Conservation (phyloP, 23 tunicate species). For the Clavelina lepadiformis region DNA sequence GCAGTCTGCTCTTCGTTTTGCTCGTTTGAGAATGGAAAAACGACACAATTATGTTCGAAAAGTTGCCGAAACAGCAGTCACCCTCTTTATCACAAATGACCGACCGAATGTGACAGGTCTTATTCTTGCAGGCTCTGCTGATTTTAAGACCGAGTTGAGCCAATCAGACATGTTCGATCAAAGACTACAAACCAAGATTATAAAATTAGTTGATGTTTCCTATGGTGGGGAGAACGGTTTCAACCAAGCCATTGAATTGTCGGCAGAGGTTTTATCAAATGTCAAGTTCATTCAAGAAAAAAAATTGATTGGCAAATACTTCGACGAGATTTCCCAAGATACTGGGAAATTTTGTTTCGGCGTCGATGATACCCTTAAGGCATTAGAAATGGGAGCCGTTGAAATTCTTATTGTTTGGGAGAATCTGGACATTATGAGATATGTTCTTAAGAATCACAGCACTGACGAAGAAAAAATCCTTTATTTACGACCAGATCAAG, state of each 20-base stretch:
- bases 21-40: slow-evolving; percentile 97
- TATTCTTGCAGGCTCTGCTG: slow-evolving; percentile 97
- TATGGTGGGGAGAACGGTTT: slow-evolving; percentile 99
- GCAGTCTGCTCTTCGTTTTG: slow-evolving; percentile 99
- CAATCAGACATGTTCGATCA: slow-evolving; percentile 99
- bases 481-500: slow-evolving; percentile 86
- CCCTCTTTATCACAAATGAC: slow-evolving; percentile 91
- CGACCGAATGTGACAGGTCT: slow-evolving; percentile 89
- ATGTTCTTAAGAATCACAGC: slow-evolving; percentile 77
- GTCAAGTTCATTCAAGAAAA: slow-evolving; percentile 99
- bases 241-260: slow-evolving; percentile 97
- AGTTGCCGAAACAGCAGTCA: slow-evolving; percentile 97
- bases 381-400: slow-evolving; percentile 94
- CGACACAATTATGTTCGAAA: slow-evolving; percentile 97
- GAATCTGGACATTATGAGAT: slow-evolving; percentile 91
- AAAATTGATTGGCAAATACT: slow-evolving; percentile 84
- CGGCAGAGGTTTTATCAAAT: slow-evolving; percentile 88
- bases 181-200: slow-evolving; percentile 70
- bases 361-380: slow-evolving; percentile 92
- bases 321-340: slow-evolving; percentile 97
- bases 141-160: slow-evolving; percentile 91
- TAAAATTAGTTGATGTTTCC: slow-evolving; percentile 90
- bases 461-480: slow-evolving; percentile 86
- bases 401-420: slow-evolving; percentile 97
- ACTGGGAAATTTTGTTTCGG: slow-evolving; percentile 99